Evolutionary conservation across 2,797 vertebrate species (phyloP).

Genomic region (Neomorphus geoffroyi): DNA sequence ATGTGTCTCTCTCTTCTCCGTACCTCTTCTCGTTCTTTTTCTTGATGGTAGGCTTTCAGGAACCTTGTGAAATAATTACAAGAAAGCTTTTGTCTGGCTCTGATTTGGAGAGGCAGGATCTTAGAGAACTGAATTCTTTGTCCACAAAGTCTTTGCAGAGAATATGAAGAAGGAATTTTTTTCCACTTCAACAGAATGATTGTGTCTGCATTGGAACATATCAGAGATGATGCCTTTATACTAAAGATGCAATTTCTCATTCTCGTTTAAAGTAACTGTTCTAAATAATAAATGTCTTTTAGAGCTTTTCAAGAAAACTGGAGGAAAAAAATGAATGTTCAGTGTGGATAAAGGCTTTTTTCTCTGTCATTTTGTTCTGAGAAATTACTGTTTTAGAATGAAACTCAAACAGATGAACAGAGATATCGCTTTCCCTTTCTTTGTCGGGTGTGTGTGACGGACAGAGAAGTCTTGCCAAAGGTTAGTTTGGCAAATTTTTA

Average conservation of each 20-base stretch:
- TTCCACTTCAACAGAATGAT: background rate
- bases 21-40: background rate
- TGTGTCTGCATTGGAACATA: fast-evolving
- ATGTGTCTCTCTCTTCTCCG: background rate
- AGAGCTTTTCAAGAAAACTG: background rate
- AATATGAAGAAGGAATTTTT: background rate
- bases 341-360: background rate
- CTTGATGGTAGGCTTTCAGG: background rate
- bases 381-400: background rate
- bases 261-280: background rate
- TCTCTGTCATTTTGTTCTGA: background rate
- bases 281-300: background rate
- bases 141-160: background rate
- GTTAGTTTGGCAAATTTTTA: conserved; percentile 30
- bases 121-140: background rate
- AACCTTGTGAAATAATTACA: background rate
- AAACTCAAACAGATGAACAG: background rate
- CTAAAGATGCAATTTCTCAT: background rate
- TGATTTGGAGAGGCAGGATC: background rate
- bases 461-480: background rate
- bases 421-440: background rate
- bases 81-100: background rate
- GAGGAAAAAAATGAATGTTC: background rate
- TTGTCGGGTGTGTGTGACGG: background rate
- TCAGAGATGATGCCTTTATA: background rate